phyloP scores from a whole-genome alignment of 2,113 vertebrate species.

The Triplophysa dalaica region DNA sequence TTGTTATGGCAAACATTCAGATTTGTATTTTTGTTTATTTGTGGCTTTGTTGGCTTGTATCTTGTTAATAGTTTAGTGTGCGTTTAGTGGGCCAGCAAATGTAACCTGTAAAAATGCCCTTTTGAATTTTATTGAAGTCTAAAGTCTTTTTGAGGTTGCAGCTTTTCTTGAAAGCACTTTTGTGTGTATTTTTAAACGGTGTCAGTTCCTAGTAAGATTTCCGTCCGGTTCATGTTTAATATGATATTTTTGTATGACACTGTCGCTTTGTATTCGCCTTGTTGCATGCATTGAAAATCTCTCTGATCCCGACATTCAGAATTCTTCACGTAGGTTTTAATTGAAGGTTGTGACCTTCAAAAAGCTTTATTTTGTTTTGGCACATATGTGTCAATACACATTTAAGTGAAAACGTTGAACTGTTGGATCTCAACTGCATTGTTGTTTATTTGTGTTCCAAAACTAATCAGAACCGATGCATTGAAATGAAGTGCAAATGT shows the following conservation, averaged over 20 bases:
- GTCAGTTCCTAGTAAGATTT: not conserved
- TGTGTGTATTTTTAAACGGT: not conserved
- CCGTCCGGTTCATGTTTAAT: not conserved
- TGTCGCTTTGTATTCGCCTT: not conserved
- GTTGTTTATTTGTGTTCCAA: not conserved
- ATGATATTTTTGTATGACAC: not conserved
- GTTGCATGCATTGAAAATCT: not conserved
- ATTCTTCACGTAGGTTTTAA: not conserved
- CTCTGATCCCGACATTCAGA: not conserved
- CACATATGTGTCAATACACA: not conserved
- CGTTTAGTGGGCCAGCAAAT: not conserved
- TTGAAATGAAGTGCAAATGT: not conserved
- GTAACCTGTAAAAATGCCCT: constrained; percentile 7
- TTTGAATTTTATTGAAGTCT: constrained; percentile 9
- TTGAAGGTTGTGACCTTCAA: not conserved
- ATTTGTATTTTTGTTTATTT: too few relatives aligned
- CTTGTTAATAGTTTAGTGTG: not conserved
- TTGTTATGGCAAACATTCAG: too few relatives aligned
- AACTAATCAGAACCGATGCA: not conserved
- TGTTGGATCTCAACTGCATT: not conserved
- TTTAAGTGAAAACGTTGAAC: not conserved
- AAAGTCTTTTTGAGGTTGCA: not conserved
- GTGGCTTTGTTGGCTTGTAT: not conserved
- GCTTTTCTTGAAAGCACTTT: not conserved
- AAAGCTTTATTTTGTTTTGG: not conserved